Evolutionary conservation across 2,797 vertebrate species (phyloP), one percentile per base, ranked within the genome.

Genomic region (Neostethus bicornis): DNA sequence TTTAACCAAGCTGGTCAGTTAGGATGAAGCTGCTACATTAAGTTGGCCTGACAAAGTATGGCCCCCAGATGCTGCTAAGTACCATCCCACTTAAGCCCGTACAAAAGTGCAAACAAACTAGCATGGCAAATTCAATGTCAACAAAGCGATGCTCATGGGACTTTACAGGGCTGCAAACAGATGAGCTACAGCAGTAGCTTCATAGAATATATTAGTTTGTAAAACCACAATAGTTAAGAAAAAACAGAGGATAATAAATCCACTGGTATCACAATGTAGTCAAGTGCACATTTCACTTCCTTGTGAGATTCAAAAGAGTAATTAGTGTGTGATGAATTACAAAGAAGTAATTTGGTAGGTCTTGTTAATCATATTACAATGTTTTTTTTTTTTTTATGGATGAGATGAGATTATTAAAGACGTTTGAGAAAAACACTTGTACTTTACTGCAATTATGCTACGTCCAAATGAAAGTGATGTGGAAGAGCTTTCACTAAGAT

Each of bases 1-100:
- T 84, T 87, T 85, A 75, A 89, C 72, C 53, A 56, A 39, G 75
- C 62, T 60, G 84, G 84, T 81, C 81, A 85, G 81, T 79, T 60
- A 66, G 70, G 75, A 83, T 70, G 71, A 48, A 45, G 57, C 68
- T 48, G 75, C 77, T 77, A 77, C 81, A 77, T 85, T 80, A 84
- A 82, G 68, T 73, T 77, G 79, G 77, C 71, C 52, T 79, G 85
- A 79, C 80, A 80, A 68, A 77, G 61, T 71, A 70, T 32, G 51
- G 68, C 73, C 78, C 69, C 69, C 61, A 73, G 73, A 75, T 75
- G 75, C 73, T 63, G 65, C 71, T 55, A 54, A 80, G 79, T 66
- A 79, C 75, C 44, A 48, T 75, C 73, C 59, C 61, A 66, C 69
- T 85, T 75, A 53, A 57, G 56, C 42, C 51, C 61, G 70, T 70